Evolutionary conservation across 2,113 vertebrate species (phyloP).

Genomic region (Lota lota): DNA sequence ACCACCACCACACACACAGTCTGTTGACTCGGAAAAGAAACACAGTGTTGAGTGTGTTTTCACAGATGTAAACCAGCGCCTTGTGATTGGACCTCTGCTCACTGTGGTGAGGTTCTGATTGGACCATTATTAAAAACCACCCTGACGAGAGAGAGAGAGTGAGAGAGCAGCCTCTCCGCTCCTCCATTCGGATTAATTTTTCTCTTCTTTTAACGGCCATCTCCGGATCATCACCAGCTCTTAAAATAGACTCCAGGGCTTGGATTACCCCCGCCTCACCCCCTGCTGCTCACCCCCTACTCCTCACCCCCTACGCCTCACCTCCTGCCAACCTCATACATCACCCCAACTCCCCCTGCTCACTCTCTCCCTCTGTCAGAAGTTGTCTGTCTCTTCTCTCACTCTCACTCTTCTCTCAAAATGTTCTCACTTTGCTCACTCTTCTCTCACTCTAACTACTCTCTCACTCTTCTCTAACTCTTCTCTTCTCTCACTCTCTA

Average conservation of each 20-base stretch:
- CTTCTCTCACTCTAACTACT: too few relatives aligned
- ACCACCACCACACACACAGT: constrained; percentile 4
- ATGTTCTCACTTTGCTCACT: too few relatives aligned
- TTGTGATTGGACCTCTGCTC: constrained; percentile 42
- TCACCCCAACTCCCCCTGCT: too few relatives aligned
- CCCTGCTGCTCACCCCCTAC: background rate
- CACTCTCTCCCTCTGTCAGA: too few relatives aligned
- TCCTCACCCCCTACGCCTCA: background rate
- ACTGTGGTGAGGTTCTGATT: constrained; percentile 52
- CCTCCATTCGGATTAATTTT: background rate
- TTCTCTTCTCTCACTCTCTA: too few relatives aligned
- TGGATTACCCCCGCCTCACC: background rate
- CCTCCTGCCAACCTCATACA: background rate
- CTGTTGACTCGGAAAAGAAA: constrained; percentile 11
- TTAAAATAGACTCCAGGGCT: too few relatives aligned
- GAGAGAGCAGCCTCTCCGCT: constrained; percentile 3
- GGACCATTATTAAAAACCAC: constrained; percentile 65
- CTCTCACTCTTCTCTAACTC: too few relatives aligned
- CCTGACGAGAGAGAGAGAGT: constrained; percentile 24
- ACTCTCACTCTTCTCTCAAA: too few relatives aligned
- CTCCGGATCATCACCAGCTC: too few relatives aligned
- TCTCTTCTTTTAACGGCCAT: constrained; percentile 62
- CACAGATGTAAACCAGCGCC: constrained; percentile 3
- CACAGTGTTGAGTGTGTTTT: background rate
- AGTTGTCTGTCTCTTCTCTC: too few relatives aligned